Evolutionary conservation across 1,140 invertebrate genomes (phyloP), one percentile per base, ranked within the genome.

Genomic region (Cydia fagiglandana): DNA sequence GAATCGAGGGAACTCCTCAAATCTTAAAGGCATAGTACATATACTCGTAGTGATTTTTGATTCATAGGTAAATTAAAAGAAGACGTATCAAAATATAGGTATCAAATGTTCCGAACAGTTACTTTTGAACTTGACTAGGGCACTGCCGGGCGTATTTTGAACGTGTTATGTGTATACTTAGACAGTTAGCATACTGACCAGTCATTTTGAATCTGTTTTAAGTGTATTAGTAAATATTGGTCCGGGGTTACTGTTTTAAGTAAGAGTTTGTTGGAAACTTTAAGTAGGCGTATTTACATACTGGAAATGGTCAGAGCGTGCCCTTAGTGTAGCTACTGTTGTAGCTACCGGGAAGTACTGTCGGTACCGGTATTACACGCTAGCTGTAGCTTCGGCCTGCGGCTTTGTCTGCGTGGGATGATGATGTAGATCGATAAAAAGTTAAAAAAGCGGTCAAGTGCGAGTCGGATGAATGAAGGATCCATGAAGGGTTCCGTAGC

Each of bases 171-270:
- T 6, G 50, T 17, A 17, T 61, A 61, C 56, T 61, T 61, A 61
- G 15, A 53, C 17, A 61, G 17, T 61, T 61, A 1, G 53, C 15
- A 56, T 56, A 6, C 53, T 56, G 56, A n/a, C 56, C 9, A 61
- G 56, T 61, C 56, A 61, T 24, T 61, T 61, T 24, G 56, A 61
- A 61, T 61, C 56, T 61, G 56, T 61, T 61, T 61, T 61, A 61
- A 61, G 56, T 61, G 56, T 61, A 61, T 24, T 61, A 61, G 56
- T 61, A 61, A 61, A 61, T 61, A 61, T 61, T 61, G 56, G 20
- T 61, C 6, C 20, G 7, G n/a, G 24, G 56, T 61, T 61, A 61
- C 56, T 61, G 20, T 61, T 61, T 61, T 61, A 61, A 61, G 56
- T 61, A n/a, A 61, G 56, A 61, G 20, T 61, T 61, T 61, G 56